Evolutionary conservation across 2,113 vertebrate species (phyloP), one percentile per base, ranked within the genome.

Genomic region (Anguilla rostrata): DNA sequence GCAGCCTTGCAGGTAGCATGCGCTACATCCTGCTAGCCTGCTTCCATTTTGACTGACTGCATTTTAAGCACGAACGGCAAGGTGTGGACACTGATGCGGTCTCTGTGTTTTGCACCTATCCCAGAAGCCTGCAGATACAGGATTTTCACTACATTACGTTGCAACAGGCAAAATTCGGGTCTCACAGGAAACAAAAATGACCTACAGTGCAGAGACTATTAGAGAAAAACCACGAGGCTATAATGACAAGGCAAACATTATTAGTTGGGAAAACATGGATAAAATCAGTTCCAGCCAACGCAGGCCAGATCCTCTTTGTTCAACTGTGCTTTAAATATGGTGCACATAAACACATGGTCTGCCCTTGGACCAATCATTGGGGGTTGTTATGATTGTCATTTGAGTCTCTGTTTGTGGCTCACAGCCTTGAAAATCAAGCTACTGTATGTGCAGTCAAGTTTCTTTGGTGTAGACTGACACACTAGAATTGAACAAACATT

Each of bases 11-110:
- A 40, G n/a, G 53, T 40, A 57, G 84, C 34, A 15, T 75, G 34
- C 80, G 75, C 49, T 40, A 85, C 43, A 56, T 85, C 84, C 84
- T 85, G 46, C 84, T 79, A 79, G 49, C 39, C 20, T 43, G n/a
- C 40, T 84, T 34, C n/a, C 26, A 34, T 75, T 75, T 75, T 75
- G 71, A 46, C 78, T 84, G 84, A 84, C 49, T 84, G 34, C 75
- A 49, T 84, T 41, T 75, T 75, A 84, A 40, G 43, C n/a, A 75
- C 63, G n/a, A 46, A 71, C 40, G 39, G 20, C 83, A 66, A 29
- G 63, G 60, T 75, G 41, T 84, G 57, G 41, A 43, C 66, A 43
- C 41, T 46, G 57, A 84, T 84, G 83, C 41, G 40, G 22, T 46
- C 29, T 39, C 20, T 81, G 6, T 2, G 80, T 26, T 82, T 34